Evolutionary conservation across 2,888 invertebrate genomes (phyloP).

Genomic region (Eilema griseolum): DNA sequence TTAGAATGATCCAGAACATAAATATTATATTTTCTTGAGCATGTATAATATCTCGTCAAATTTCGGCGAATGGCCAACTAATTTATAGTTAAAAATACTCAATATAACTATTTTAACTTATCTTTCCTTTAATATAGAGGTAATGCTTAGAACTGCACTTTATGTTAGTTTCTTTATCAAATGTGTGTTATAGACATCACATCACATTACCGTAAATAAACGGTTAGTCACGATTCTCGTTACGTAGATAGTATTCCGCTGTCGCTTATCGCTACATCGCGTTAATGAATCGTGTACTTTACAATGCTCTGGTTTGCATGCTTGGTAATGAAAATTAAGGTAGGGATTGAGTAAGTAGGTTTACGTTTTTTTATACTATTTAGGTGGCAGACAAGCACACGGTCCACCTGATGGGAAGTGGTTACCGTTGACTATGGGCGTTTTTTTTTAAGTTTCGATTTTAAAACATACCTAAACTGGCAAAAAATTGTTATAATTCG

Average conservation of each 20-base stretch:
- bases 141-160: slow-evolving; percentile 3
- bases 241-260: slow-evolving; percentile 29
- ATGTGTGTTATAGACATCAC: slow-evolving; percentile 26
- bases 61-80: not conserved
- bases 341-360: slow-evolving; percentile 15
- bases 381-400: too few species aligned
- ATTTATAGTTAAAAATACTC: not conserved
- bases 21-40: not conserved
- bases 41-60: not conserved
- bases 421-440: too few species aligned
- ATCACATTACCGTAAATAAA: slow-evolving; percentile 27
- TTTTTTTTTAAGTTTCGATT: too few species aligned
- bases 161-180: slow-evolving; percentile 13
- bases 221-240: slow-evolving; percentile 34
- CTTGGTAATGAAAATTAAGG: slow-evolving; percentile 31
- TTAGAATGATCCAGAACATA: not conserved
- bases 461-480: too few species aligned
- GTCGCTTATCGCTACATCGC: slow-evolving; percentile 44
- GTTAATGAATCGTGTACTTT: slow-evolving; percentile 33
- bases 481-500: too few species aligned
- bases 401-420: too few species aligned
- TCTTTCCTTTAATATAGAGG: not conserved
- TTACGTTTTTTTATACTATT: not conserved
- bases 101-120: slow-evolving; percentile 7
- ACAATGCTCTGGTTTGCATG: slow-evolving; percentile 31